phyloP scores from a whole-genome alignment of 2,888 invertebrate genomes.

The Ormyrus thymus region DNA sequence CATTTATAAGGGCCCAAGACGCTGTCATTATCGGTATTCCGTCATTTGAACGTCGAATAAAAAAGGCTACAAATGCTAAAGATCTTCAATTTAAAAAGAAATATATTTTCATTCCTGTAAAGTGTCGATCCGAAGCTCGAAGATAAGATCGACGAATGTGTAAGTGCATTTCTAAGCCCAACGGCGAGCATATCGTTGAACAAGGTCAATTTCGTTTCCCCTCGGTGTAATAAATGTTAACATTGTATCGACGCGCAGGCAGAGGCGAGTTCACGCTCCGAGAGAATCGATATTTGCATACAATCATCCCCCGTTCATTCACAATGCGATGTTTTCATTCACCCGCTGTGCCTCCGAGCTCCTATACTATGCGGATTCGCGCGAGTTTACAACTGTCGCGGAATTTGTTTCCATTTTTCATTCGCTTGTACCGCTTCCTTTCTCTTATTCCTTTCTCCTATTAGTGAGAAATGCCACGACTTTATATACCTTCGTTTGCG shows the following conservation, averaged over 20 bases:
- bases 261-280: slow-evolving; percentile 32
- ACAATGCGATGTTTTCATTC: slow-evolving; percentile 40
- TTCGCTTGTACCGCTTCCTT: background rate
- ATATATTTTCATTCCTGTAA: too few species aligned
- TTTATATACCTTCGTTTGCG: too few species aligned
- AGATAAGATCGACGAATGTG: slow-evolving; percentile 39
- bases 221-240: too few species aligned
- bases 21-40: too few species aligned
- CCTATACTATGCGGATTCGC: background rate
- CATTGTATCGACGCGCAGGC: background rate
- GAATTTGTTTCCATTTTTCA: slow-evolving; percentile 5
- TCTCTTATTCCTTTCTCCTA: too few species aligned
- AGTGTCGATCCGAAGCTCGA: too few species aligned
- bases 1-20: too few species aligned
- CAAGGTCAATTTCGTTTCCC: too few species aligned
- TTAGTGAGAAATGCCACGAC: too few species aligned
- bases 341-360: background rate
- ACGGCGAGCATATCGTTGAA: slow-evolving; percentile 16
- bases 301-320: slow-evolving; percentile 48
- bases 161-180: slow-evolving; percentile 25
- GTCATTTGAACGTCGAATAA: too few species aligned
- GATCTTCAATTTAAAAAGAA: too few species aligned
- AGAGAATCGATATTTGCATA: slow-evolving; percentile 48
- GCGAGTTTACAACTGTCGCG: slow-evolving; percentile 21
- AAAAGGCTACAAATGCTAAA: too few species aligned